Conservation (phyloP, 2,113 vertebrate species). For the cattle (Bos taurus) region ARS-UCD2.0 NC_037339.1:33262001-33262500, state of each 20-base stretch:
- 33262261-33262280: background rate
- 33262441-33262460: background rate
- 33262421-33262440: background rate
- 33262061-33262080: too few relatives aligned
- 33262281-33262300: background rate
- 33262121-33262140: background rate
- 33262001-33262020: too few relatives aligned
- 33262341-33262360: background rate
- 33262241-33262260: background rate
- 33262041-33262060: too few relatives aligned
- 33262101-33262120: background rate
- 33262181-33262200: background rate
- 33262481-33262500: background rate
- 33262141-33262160: background rate
- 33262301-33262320: background rate
- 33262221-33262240: background rate
- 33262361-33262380: background rate
- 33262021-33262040: too few relatives aligned
- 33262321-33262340: background rate
- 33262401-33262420: background rate
- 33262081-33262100: too few relatives aligned
- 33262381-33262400: background rate
- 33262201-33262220: background rate
- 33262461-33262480: background rate
- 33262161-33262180: background rate